Evolutionary conservation across 2,113 vertebrate species (phyloP).

Genomic region (Poicephalus meyeri): DNA sequence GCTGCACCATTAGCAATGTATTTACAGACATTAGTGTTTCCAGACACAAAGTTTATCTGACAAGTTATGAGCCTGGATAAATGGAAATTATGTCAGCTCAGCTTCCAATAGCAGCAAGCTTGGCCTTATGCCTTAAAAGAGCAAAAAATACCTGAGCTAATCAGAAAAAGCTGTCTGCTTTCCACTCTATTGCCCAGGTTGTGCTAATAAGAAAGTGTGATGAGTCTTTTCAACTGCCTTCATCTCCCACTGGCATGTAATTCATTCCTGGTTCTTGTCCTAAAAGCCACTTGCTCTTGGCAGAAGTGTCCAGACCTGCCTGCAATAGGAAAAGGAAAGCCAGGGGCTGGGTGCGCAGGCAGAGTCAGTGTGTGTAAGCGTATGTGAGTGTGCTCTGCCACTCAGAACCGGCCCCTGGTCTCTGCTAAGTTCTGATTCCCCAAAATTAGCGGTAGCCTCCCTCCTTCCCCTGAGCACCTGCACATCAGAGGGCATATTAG

Average conservation of each 20-base stretch:
- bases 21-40: neutral
- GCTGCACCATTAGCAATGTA: neutral
- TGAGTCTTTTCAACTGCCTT: neutral
- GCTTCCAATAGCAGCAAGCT: neutral
- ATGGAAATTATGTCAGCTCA: neutral
- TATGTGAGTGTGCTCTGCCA: neutral
- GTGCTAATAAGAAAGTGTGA: neutral
- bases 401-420: neutral
- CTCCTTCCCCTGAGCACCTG: neutral
- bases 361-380: neutral
- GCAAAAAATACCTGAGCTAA: neutral
- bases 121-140: neutral
- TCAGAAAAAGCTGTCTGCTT: neutral
- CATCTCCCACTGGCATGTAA: neutral
- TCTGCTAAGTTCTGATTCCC: neutral
- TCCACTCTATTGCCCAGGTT: neutral
- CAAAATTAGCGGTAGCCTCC: neutral
- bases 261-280: slow-evolving; percentile 27
- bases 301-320: neutral
- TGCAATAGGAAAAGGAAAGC: neutral
- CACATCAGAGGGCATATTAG: rapidly evolving
- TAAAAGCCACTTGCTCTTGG: slow-evolving; percentile 31
- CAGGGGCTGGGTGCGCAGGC: neutral
- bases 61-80: neutral
- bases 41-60: neutral